Percentiles rank a stretch among this genome's conserved stretches.
Evolutionary conservation across 2,888 invertebrate species (phyloP).

Genomic region (Noctua pronuba): DNA sequence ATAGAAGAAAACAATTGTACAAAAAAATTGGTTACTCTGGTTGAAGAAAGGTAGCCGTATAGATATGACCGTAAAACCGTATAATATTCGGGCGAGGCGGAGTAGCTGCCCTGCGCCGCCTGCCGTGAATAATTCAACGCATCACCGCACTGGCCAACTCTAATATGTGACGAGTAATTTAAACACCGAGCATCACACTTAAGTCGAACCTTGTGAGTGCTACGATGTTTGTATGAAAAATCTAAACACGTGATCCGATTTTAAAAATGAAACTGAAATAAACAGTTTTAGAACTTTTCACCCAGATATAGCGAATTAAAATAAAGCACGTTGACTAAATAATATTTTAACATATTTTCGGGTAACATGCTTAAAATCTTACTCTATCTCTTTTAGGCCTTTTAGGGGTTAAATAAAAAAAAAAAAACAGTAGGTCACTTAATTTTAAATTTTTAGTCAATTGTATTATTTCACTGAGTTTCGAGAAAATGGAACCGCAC

Average conservation of each 20-base stretch:
- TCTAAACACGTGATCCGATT: constrained; percentile 1
- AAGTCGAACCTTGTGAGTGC: constrained; percentile 42
- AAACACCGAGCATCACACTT: constrained; percentile 69
- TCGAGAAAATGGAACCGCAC: not conserved
- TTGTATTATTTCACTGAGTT: not conserved
- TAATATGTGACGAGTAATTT: constrained; percentile 78
- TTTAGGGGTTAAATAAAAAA: not conserved
- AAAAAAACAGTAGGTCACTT: not conserved
- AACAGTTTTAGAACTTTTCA: not conserved
- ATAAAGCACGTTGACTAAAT: not conserved
- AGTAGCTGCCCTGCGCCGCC: constrained; percentile 71
- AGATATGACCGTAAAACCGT: constrained; percentile 62
- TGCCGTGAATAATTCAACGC: constrained; percentile 80
- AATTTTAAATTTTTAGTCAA: not conserved
- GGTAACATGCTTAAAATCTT: not conserved
- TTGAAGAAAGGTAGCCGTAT: constrained; percentile 69
- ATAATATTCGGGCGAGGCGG: constrained; percentile 76
- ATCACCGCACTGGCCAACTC: constrained; percentile 72
- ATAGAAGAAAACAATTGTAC: not conserved
- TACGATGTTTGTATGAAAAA: constrained; percentile 14
- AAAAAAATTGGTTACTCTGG: constrained; percentile 56
- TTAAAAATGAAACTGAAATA: not conserved
- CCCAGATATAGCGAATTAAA: not conserved
- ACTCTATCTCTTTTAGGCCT: not conserved
- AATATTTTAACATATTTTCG: not conserved